Evolutionary conservation across 2,888 invertebrate genomes (phyloP), one percentile per base, ranked within the genome.

Genomic region (Agelastica alni): DNA sequence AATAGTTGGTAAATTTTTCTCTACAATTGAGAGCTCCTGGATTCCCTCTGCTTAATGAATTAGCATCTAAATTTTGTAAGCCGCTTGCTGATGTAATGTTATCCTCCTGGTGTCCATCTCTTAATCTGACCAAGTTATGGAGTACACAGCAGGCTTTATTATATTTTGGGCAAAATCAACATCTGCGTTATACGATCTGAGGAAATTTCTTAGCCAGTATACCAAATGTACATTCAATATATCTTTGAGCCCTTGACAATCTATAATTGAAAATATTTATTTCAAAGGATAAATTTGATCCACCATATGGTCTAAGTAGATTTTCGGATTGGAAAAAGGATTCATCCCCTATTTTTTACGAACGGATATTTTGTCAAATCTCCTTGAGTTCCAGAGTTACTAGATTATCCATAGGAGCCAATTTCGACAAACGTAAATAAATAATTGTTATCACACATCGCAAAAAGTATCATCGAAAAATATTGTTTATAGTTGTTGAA

Each of bases 321-420:
- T 46, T 53, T 46, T 53, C 41, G 7, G 31, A 45, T n/a, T 45
- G 31, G 14, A 32, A 39, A 30, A 53, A 53, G 5, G 53, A 45
- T 28, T 45, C 45, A 52, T 44, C 52, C n/a, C 44, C 44, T 32
- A 53, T 22, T 18, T n/a, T 46, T 53, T n/a, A 53, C 53, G 32
- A 31, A 46, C 13, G 46, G 51, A 44, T 51, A 51, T 14, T 51
- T 28, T 12, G 12, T 44, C 6, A 18, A 14, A 36, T 51, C 44
- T 14, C 36, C 36, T 34, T 26, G 28, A 10, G 47, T 39, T 7
- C 22, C 22, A 22, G 1, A 22, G 22, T 1, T 42, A 41, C 42
- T 47, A 47, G 42, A 32, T 44, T 52, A 44, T 18, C 52, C 45
- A 39, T 37, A 45, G 7, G 45, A 44, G 17, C 52, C 45, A 37